These are phyloP conservation scores for Ophioderma brevispina DNA, from an alignment of 35 echinoderm and acorn worm species.

Conservation along the genomic window DNA sequence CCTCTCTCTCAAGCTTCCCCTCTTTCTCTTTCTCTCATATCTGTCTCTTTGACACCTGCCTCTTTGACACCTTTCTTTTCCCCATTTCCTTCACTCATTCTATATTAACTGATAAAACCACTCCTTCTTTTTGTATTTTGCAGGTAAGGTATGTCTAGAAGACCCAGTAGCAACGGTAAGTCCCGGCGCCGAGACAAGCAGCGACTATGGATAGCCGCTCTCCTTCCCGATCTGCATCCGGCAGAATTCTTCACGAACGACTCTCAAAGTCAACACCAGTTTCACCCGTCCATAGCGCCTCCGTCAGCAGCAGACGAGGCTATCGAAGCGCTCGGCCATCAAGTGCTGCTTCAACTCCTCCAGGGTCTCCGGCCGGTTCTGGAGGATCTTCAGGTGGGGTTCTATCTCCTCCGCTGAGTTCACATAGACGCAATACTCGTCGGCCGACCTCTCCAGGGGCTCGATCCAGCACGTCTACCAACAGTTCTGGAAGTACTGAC, in stretches of 20 bases:
- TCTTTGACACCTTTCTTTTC: no score
- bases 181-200: background rate
- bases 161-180: background rate
- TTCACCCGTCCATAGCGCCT: background rate
- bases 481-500: constrained; percentile 38
- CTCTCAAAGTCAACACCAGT: background rate
- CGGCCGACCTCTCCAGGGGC: constrained; percentile 17
- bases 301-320: background rate
- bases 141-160: constrained; percentile 8
- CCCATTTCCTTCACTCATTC: no score
- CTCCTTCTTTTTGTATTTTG: background rate
- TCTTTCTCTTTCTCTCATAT: no score
- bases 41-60: no score
- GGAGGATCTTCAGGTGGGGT: background rate
- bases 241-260: background rate
- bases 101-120: background rate
- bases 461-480: constrained; percentile 46
- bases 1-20: no score
- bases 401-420: background rate
- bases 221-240: background rate
- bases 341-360: background rate
- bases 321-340: background rate
- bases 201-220: background rate
- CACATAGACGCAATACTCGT: background rate
- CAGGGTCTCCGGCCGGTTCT: background rate